These are phyloP conservation scores for Mesorhabditis spiculigera DNA, from an alignment of 2,888 invertebrate genomes.

Conservation along the genomic window DNA sequence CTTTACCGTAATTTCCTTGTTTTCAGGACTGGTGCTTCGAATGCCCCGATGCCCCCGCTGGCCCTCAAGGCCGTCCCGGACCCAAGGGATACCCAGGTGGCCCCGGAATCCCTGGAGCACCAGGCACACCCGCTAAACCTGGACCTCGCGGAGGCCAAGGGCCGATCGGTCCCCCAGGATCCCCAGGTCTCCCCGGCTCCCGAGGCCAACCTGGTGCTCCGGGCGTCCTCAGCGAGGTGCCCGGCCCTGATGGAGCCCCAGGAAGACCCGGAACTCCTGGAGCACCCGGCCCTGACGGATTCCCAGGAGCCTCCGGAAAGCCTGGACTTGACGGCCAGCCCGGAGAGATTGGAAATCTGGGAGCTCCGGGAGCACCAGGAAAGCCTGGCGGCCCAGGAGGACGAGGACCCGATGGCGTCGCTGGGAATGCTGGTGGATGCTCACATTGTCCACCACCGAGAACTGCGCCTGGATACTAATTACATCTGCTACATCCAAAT, in stretches of 20 bases:
- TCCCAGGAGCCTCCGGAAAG: constrained; percentile 35
- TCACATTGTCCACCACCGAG: constrained; percentile 50
- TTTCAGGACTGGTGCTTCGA: constrained; percentile 42
- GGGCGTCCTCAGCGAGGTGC: constrained; percentile 25
- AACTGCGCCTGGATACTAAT: constrained; percentile 50
- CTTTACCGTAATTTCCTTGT: background rate
- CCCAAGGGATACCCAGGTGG: constrained; percentile 27
- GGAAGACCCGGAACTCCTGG: constrained; percentile 32
- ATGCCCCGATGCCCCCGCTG: constrained; percentile 43
- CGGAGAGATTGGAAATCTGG: constrained; percentile 32
- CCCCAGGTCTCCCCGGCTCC: constrained; percentile 31
- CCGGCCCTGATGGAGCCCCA: constrained; percentile 31
- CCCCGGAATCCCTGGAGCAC: constrained; percentile 36
- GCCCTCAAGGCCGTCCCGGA: constrained; percentile 39
- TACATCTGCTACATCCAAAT: background rate
- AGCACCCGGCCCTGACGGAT: constrained; percentile 37
- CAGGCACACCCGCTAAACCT: constrained; percentile 24
- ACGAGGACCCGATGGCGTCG: background rate
- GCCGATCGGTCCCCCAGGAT: constrained; percentile 36
- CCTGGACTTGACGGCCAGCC: constrained; percentile 42
- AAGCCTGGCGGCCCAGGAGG: background rate
- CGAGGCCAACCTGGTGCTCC: constrained; percentile 33
- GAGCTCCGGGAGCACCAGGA: background rate
- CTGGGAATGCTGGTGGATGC: constrained; percentile 30
- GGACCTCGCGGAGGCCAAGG: constrained; percentile 35